phyloP scores from a whole-genome alignment of 2,888 invertebrate genomes.

The Busseola fusca region DNA sequence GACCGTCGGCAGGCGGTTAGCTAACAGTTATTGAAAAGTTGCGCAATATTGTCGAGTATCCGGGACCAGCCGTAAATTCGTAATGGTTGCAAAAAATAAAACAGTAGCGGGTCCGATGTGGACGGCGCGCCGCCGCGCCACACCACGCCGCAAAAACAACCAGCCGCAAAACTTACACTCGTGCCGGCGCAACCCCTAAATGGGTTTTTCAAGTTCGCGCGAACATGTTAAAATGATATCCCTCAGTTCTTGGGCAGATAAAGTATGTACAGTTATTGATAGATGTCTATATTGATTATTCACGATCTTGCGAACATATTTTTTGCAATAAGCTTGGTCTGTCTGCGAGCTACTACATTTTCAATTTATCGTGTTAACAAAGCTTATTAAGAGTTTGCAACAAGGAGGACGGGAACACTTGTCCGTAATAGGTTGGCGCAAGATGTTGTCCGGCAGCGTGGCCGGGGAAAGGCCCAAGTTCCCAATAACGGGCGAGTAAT shows the following conservation, averaged over 20 bases:
- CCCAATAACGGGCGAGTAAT: constrained; percentile 85
- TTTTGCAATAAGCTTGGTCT: background rate
- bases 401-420: constrained; percentile 78
- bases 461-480: constrained; percentile 81
- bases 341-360: constrained; percentile 16
- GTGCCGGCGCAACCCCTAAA: constrained; percentile 74
- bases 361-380: constrained; percentile 63
- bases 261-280: constrained; percentile 53
- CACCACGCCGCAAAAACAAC: constrained; percentile 80
- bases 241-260: constrained; percentile 34
- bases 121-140: constrained; percentile 64
- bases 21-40: constrained; percentile 88
- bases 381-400: constrained; percentile 75
- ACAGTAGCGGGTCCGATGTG: constrained; percentile 74
- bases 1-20: constrained; percentile 73
- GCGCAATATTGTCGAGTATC: constrained; percentile 88
- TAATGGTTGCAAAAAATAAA: constrained; percentile 88
- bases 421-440: constrained; percentile 86
- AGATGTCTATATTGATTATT: constrained; percentile 33
- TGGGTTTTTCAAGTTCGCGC: constrained; percentile 82
- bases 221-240: constrained; percentile 59
- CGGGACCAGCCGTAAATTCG: constrained; percentile 86
- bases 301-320: background rate
- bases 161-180: constrained; percentile 78
- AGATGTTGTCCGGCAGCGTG: constrained; percentile 83